Percentiles rank a stretch among this genome's conserved stretches.
Evolutionary conservation across 2,797 vertebrate species (phyloP).

Genomic region (Gorsachius magnificus): DNA sequence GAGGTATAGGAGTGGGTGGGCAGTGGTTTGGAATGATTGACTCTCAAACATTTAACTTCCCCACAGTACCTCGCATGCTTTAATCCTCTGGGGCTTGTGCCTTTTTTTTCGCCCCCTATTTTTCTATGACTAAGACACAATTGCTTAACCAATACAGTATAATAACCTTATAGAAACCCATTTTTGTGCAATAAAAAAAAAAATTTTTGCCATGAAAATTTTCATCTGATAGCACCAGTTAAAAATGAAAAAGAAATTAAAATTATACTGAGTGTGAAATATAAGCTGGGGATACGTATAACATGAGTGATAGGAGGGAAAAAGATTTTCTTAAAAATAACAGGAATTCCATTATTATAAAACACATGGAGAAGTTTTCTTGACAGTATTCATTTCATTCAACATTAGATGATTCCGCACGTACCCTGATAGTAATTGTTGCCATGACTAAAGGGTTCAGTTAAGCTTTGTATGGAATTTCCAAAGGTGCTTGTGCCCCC

Average conservation of each 20-base stretch:
- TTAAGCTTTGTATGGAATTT: background rate
- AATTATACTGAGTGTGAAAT: background rate
- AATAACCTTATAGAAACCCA: background rate
- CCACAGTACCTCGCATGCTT: background rate
- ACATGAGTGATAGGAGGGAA: background rate
- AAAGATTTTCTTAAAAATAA: background rate
- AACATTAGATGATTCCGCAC: background rate
- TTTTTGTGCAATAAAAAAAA: background rate
- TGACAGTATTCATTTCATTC: background rate
- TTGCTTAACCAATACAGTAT: background rate
- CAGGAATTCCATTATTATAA: background rate
- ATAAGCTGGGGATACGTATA: background rate
- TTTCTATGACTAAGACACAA: background rate
- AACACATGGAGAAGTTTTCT: background rate
- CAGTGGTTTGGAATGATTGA: background rate
- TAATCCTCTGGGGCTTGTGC: background rate
- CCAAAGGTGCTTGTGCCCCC: accelerated
- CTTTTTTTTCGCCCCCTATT: background rate
- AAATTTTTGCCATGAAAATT: background rate
- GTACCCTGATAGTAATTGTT: background rate
- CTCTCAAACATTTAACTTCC: background rate
- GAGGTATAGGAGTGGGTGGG: background rate
- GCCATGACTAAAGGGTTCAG: background rate
- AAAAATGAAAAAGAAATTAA: background rate
- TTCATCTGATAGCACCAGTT: background rate